phyloP scores from a whole-genome alignment of 1,140 invertebrate genomes.

The Gyrodactylus bullatarudis region DNA sequence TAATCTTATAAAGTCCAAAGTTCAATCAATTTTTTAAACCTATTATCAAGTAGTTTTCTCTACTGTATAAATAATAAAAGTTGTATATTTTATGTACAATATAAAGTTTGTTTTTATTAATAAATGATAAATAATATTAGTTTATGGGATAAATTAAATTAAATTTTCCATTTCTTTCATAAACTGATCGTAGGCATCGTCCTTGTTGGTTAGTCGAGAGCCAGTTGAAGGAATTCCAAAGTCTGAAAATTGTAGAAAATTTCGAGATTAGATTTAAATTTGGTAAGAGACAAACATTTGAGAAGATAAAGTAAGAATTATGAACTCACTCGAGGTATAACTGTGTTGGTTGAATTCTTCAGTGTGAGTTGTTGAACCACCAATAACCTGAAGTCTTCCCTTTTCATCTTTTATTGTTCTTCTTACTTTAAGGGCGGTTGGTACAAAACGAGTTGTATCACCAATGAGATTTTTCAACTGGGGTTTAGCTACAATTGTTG shows the following conservation, averaged over 20 bases:
- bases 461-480: slow-evolving; percentile 65
- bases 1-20: background rate
- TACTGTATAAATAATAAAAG: background rate
- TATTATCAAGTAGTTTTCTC: too few relatives aligned
- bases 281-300: background rate
- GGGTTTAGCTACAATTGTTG: slow-evolving; percentile 62
- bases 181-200: slow-evolving; percentile 83
- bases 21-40: too few relatives aligned
- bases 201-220: slow-evolving; percentile 36
- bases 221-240: slow-evolving; percentile 1
- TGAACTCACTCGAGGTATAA: background rate
- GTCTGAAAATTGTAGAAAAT: background rate
- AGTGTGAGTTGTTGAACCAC: background rate
- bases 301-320: too few relatives aligned
- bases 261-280: background rate
- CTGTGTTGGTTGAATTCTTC: background rate
- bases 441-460: slow-evolving; percentile 70
- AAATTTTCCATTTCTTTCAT: slow-evolving; percentile 88
- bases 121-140: background rate
- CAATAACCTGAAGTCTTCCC: background rate
- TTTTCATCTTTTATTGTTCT: slow-evolving; percentile 15
- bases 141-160: slow-evolving; percentile 25
- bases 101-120: background rate
- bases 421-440: slow-evolving; percentile 54
- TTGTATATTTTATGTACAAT: background rate